Conservation (phyloP, 2,888 invertebrate species). For the Chloroclystis v-ata region DNA sequence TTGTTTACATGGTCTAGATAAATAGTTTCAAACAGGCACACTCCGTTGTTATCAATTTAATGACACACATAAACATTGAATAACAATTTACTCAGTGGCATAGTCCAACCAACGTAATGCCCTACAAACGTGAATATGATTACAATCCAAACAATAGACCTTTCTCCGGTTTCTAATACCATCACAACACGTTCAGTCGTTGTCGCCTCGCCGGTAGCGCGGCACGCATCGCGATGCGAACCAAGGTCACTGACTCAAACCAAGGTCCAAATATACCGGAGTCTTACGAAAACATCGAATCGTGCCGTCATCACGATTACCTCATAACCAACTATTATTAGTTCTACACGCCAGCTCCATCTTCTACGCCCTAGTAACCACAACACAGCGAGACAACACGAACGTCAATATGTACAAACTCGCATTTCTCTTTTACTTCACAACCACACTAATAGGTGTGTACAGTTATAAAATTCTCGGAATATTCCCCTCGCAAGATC, state of each 20-base stretch:
- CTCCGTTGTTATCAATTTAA: too few relatives aligned
- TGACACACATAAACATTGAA: background rate
- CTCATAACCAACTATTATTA: slow-evolving; percentile 74
- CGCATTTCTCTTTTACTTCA: slow-evolving; percentile 45
- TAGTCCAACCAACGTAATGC: background rate
- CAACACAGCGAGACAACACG: slow-evolving; percentile 51
- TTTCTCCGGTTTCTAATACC: slow-evolving; percentile 11
- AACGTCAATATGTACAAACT: slow-evolving; percentile 61
- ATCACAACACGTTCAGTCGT: slow-evolving; percentile 35
- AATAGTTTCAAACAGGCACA: too few relatives aligned
- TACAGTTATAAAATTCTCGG: slow-evolving; percentile 72
- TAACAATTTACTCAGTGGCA: background rate
- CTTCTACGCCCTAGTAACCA: slow-evolving; percentile 63
- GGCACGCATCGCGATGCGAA: slow-evolving; percentile 42
- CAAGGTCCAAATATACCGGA: slow-evolving; percentile 61
- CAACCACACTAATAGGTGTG: slow-evolving; percentile 47
- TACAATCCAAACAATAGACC: slow-evolving; percentile 2
- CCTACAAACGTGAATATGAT: background rate
- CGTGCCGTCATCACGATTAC: slow-evolving; percentile 66
- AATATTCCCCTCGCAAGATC: slow-evolving; percentile 72
- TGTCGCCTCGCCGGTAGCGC: slow-evolving; percentile 34
- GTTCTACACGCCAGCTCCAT: slow-evolving; percentile 60
- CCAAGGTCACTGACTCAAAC: slow-evolving; percentile 61
- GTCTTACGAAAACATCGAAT: slow-evolving; percentile 60
- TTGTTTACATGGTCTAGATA: too few relatives aligned